phyloP scores from a whole-genome alignment of 2,888 invertebrate genomes.

The Yponomeuta sedellus region DNA sequence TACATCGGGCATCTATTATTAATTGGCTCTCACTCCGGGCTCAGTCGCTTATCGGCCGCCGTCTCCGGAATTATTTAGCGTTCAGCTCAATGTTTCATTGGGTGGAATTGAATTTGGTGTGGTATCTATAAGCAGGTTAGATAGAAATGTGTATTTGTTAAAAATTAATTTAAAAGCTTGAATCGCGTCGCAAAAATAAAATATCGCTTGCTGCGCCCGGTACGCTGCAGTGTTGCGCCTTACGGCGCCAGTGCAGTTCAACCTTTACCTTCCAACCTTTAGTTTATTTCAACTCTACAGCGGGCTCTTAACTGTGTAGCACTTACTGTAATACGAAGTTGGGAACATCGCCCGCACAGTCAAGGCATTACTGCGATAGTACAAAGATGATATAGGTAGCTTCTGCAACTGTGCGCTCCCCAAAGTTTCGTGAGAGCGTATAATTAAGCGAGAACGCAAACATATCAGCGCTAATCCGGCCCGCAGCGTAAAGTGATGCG shows the following conservation, averaged over 20 bases:
- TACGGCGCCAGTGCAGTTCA: too few species aligned
- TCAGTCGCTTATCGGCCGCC: slow-evolving; percentile 50
- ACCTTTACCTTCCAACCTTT: too few species aligned
- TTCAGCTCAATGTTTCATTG: background rate
- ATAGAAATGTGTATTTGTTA: too few species aligned
- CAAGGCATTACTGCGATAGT: background rate
- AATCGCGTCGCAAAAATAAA: too few species aligned
- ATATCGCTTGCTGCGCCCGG: too few species aligned
- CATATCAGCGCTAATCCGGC: slow-evolving; percentile 72
- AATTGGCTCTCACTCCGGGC: slow-evolving; percentile 25
- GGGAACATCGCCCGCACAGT: background rate
- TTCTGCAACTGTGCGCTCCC: slow-evolving; percentile 29
- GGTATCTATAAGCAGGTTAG: background rate
- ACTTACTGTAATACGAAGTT: too few species aligned
- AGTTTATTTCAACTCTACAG: too few species aligned
- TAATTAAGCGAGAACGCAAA: slow-evolving; percentile 73
- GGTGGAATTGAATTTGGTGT: background rate
- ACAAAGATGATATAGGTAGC: background rate
- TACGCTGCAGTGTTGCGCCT: too few species aligned
- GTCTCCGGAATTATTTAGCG: slow-evolving; percentile 16
- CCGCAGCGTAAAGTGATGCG: slow-evolving; percentile 68
- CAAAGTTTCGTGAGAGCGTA: slow-evolving; percentile 69
- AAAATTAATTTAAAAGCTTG: too few species aligned
- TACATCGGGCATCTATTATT: background rate
- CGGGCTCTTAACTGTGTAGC: too few species aligned